phyloP scores from a whole-genome alignment of 2,888 invertebrate genomes.

The Hydrotaea diabolus region DNA sequence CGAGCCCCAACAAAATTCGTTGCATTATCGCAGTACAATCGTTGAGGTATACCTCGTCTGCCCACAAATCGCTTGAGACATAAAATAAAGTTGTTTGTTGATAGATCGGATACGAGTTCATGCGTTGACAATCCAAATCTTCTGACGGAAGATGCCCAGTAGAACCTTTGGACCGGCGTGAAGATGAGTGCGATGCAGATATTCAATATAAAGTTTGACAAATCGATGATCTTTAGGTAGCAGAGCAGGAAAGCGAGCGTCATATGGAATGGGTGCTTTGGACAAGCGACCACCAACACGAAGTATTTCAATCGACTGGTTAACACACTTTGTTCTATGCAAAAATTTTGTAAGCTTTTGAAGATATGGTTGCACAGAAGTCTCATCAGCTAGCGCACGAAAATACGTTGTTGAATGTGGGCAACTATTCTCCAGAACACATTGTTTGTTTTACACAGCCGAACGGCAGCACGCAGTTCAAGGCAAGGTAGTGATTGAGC shows the following conservation, averaged over 20 bases:
- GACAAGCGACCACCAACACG: conserved; percentile 70
- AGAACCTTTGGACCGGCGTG: conserved; percentile 46
- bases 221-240: not conserved
- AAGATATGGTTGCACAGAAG: too few species aligned
- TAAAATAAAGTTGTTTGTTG: too few species aligned
- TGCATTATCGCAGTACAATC: too few species aligned
- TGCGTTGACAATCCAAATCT: conserved; percentile 52
- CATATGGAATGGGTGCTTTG: conserved; percentile 64
- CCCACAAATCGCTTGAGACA: too few species aligned
- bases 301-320: not conserved
- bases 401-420: conserved; percentile 22
- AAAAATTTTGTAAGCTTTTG: conserved; percentile 11
- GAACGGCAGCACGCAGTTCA: conserved; percentile 61
- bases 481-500: conserved; percentile 61
- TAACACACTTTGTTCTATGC: not conserved
- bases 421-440: conserved; percentile 56
- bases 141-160: conserved; percentile 59
- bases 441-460: too few species aligned
- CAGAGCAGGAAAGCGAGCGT: conserved; percentile 68
- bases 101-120: too few species aligned
- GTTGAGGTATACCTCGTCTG: too few species aligned
- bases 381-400: too few species aligned
- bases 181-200: too few species aligned
- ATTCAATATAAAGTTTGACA: not conserved
- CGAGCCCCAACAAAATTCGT: too few species aligned